phyloP scores from a whole-genome alignment of 2,797 vertebrate genomes.

The Crocidura indochinensis region DNA sequence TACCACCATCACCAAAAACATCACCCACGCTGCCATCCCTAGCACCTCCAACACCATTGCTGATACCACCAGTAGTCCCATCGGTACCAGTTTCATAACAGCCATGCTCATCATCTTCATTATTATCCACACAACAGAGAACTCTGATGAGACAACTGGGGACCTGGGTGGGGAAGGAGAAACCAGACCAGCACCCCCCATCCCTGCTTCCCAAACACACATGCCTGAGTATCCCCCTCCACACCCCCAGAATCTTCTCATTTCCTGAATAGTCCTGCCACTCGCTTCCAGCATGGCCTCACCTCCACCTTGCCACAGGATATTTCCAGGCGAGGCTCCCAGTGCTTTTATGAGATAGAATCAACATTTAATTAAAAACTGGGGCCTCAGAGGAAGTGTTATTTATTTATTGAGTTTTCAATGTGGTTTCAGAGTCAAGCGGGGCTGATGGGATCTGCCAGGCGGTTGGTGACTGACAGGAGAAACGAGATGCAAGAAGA shows the following conservation, averaged over 20 bases:
- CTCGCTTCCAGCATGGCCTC: neutral
- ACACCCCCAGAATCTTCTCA: neutral
- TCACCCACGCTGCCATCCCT: too few relatives aligned
- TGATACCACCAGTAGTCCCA: too few relatives aligned
- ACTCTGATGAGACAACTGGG: neutral
- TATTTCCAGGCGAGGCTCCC: conserved; percentile 20
- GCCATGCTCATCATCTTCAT: neutral
- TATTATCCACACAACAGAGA: neutral
- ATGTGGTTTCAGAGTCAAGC: conserved; percentile 63
- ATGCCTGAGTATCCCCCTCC: rapidly evolving
- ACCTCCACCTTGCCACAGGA: neutral
- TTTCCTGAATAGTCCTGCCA: neutral
- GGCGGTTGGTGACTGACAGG: neutral
- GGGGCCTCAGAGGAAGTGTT: conserved; percentile 54
- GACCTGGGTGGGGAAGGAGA: rapidly evolving
- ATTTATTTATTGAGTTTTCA: conserved; percentile 49
- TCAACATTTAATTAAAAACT: conserved; percentile 85
- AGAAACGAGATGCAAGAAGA: neutral
- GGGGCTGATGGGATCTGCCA: rapidly evolving
- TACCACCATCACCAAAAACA: neutral
- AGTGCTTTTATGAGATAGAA: conserved; percentile 77
- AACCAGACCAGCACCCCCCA: neutral
- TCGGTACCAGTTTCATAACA: too few relatives aligned
- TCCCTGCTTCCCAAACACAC: neutral
- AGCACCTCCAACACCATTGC: too few relatives aligned